Percentiles rank a stretch among this genome's conserved stretches.
Evolutionary conservation across 2,888 invertebrate species (phyloP).

Genomic region (Chaetogeoica ovagalla): DNA sequence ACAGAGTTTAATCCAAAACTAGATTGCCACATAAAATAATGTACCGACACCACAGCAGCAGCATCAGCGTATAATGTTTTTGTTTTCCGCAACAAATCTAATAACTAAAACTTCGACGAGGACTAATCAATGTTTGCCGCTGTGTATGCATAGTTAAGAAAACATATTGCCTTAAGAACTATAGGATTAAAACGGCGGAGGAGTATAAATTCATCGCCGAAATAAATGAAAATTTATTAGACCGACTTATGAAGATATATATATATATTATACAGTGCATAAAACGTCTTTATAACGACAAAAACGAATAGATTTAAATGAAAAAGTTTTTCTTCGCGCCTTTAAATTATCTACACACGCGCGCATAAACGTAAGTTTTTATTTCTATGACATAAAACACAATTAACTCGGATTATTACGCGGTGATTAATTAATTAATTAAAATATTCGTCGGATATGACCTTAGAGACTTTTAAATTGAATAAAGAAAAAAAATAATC

Average conservation of each 20-base stretch:
- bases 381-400: not conserved
- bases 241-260: not conserved
- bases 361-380: not conserved
- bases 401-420: not conserved
- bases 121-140: slow-evolving; percentile 11
- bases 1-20: slow-evolving; percentile 13
- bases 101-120: slow-evolving; percentile 28
- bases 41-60: too few species aligned
- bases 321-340: not conserved
- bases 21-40: too few species aligned
- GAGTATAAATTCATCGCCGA: not conserved
- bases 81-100: slow-evolving; percentile 32
- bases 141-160: not conserved
- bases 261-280: not conserved
- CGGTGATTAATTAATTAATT: slow-evolving; percentile 15
- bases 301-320: slow-evolving; percentile 11
- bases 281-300: not conserved
- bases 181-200: not conserved
- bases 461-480: too few species aligned
- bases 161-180: slow-evolving; percentile 7
- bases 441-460: too few species aligned
- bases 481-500: too few species aligned
- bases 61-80: slow-evolving; percentile 26
- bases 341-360: not conserved
- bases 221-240: slow-evolving; percentile 21